A percentile compares a stretch with the other conserved stretches of the same genome.
These are phyloP conservation scores for Ibycter americanus DNA, from an alignment of 2,797 vertebrate genomes.

Conservation along the genomic window DNA sequence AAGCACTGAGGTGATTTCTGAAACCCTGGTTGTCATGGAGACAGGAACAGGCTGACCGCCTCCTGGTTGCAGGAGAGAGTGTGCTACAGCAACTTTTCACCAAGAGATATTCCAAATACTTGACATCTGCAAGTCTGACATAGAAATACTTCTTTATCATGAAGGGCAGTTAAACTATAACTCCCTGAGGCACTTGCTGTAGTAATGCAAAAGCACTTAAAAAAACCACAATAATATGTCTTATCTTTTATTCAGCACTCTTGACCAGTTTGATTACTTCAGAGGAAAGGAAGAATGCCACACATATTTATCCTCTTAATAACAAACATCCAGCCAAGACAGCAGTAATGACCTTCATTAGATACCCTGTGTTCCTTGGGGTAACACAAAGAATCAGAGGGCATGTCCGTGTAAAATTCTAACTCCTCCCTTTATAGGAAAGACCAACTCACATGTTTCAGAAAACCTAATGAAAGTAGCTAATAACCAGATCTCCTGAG, in stretches of 20 bases:
- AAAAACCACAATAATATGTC: background rate
- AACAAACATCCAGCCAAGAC: background rate
- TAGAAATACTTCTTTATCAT: background rate
- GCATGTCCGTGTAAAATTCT: background rate
- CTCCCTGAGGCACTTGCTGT: background rate
- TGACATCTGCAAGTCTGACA: background rate
- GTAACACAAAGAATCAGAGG: background rate
- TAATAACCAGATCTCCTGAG: background rate
- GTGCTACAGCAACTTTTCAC: background rate
- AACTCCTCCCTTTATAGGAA: background rate
- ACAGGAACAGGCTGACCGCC: background rate
- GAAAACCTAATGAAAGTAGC: background rate
- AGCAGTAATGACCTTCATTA: accelerated
- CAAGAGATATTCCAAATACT: background rate
- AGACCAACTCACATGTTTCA: background rate
- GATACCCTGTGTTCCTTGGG: background rate
- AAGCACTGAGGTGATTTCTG: background rate
- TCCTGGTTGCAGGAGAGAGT: background rate
- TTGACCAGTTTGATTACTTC: background rate
- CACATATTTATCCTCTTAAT: background rate
- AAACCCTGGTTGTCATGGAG: constrained; percentile 6
- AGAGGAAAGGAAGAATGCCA: background rate
- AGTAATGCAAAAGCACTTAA: background rate
- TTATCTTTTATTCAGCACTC: background rate
- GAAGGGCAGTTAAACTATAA: background rate